Evolutionary conservation across 2,888 invertebrate genomes (phyloP), one percentile per base, ranked within the genome.

Genomic region (Hemithea aestivaria): DNA sequence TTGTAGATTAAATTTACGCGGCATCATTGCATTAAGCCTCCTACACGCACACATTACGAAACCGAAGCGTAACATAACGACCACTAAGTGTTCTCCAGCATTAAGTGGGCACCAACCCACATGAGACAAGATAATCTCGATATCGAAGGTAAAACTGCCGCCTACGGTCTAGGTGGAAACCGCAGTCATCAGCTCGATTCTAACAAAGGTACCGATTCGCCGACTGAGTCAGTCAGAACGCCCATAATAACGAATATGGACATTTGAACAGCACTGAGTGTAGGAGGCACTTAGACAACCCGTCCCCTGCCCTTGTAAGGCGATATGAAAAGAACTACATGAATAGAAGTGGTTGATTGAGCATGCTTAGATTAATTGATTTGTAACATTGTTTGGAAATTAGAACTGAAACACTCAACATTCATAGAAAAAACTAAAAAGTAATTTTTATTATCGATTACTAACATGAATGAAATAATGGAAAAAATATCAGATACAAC

Each of bases 101-200:
- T 60, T 59, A 66, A 66, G 68, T 70, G 61, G 64, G 64, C 58
- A 61, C 56, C 48, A 53, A 73, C 83, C 82, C 77, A 84, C 82
- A 65, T 71, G 56, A 50, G 41, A 54, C 66, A 45, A 62, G 66
- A 67, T 71, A 65, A 79, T 76, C 72, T 76, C 62, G 66, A 72
- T 69, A 81, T 81, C 73, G 79, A 81, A 83, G 83, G 78, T 82
- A 75, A 83, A 82, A 81, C 63, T 72, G 66, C 72, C 82, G 77
- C 85, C 84, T 74, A 84, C 84, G 51, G 56, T 41, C 50, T 45
- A 55, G 51, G 62, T 62, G 65, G 73, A 71, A 73, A 73, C 68
- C 66, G 66, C 68, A 73, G 75, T 79, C 81, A 80, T 78, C 78
- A 75, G 59, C 63, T 67, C 53, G 61, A 53, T 58, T 71, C 73